Conservation (phyloP, 2,113 vertebrate species). For the Chrysochloris asiatica region DNA sequence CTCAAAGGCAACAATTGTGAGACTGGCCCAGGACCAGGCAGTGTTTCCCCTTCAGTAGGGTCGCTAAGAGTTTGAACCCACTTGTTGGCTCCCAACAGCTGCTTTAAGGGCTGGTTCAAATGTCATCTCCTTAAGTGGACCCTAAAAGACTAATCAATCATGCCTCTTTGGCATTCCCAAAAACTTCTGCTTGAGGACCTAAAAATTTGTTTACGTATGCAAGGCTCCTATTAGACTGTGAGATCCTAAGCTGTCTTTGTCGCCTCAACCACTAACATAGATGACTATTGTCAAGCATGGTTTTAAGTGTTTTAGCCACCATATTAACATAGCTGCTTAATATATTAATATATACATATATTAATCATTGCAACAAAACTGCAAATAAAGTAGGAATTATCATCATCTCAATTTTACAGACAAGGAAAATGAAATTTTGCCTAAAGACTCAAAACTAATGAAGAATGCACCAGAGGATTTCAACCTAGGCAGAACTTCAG, state of each 20-base stretch:
- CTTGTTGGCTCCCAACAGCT: too few species aligned
- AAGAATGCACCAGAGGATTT: background rate
- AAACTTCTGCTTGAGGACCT: constrained; percentile 35
- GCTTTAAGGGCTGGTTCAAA: constrained; percentile 13
- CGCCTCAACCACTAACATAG: background rate
- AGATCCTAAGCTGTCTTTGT: background rate
- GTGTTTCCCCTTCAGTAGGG: too few species aligned
- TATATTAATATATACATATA: background rate
- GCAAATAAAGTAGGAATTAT: constrained; percentile 18
- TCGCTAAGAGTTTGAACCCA: too few species aligned
- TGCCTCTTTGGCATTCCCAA: background rate
- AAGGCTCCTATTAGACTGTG: background rate
- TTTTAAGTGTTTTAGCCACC: too few species aligned
- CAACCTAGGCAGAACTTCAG: constrained; percentile 5
- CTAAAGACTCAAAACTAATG: constrained; percentile 29
- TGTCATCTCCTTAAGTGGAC: background rate
- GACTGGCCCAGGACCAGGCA: too few species aligned
- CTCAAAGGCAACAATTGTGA: too few species aligned
- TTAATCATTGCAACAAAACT: constrained; percentile 26
- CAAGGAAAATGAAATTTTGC: constrained; percentile 25
- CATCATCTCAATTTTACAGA: constrained; percentile 28
- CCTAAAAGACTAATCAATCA: constrained; percentile 27
- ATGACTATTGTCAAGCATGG: background rate
- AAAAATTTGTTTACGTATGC: background rate
- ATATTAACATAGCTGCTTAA: too few species aligned